Conservation (phyloP, 1,140 invertebrate species). For the Drosophila micromelanica region DNA sequence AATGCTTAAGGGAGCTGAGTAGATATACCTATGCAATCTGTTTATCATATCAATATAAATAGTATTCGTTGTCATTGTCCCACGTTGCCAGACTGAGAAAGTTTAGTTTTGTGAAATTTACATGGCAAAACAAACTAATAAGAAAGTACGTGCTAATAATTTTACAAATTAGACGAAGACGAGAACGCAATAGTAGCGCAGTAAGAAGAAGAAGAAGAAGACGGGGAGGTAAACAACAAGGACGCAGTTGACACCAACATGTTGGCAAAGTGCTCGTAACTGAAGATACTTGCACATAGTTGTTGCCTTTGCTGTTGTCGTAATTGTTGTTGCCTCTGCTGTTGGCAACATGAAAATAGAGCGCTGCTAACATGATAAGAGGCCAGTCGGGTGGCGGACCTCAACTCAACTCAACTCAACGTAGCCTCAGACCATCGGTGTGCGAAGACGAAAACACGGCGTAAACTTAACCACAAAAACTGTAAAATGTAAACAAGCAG, state of each 20-base stretch:
- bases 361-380: constrained; percentile 64
- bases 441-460: constrained; percentile 15
- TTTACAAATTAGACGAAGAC: constrained; percentile 61
- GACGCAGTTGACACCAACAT: constrained; percentile 36
- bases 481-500: constrained; percentile 39
- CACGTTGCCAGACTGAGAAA: constrained; percentile 26
- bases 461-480: constrained; percentile 36
- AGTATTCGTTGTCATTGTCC: neutral
- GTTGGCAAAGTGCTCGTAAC: constrained; percentile 42
- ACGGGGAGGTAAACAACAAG: neutral
- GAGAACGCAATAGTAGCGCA: constrained; percentile 2
- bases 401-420: neutral
- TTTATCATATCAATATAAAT: constrained; percentile 14
- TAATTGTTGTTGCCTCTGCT: constrained; percentile 20
- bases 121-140: constrained; percentile 68
- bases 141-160: constrained; percentile 76
- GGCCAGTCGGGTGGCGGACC: constrained; percentile 19
- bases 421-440: neutral
- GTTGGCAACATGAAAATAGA: constrained; percentile 36
- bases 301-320: constrained; percentile 6
- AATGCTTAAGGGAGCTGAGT: neutral
- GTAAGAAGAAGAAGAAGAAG: neutral
- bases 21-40: too few species aligned
- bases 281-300: constrained; percentile 36
- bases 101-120: constrained; percentile 49